phyloP scores from a whole-genome alignment of 2,113 vertebrate genomes.

The Thinocorus orbignyianus region DNA sequence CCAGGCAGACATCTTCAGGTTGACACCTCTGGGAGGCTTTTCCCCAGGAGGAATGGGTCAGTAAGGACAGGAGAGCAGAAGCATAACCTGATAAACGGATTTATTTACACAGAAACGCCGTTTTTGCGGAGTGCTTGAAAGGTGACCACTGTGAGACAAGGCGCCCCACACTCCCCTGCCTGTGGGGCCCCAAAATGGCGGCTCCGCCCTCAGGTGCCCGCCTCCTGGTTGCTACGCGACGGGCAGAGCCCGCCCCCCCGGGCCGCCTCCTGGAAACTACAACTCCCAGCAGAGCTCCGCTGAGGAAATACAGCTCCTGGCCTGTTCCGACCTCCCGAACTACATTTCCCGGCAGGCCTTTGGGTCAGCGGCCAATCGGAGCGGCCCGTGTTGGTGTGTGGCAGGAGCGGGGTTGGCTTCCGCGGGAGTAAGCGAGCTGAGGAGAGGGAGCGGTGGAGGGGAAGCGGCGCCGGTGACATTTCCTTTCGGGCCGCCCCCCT shows the following conservation, averaged over 20 bases:
- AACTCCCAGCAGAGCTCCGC: fast-evolving
- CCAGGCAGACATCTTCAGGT: not conserved
- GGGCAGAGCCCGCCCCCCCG: not conserved
- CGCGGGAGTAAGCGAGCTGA: constrained; percentile 33
- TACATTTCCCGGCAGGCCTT: not conserved
- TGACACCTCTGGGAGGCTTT: fast-evolving
- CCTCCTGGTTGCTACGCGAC: not conserved
- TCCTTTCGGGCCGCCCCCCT: constrained; percentile 59
- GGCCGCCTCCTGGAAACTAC: not conserved
- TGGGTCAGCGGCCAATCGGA: constrained; percentile 2
- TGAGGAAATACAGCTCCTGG: not conserved
- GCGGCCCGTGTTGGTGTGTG: fast-evolving
- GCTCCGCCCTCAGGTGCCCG: not conserved
- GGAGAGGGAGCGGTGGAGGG: constrained; percentile 52
- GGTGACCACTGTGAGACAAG: fast-evolving
- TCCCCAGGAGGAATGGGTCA: not conserved
- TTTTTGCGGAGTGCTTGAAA: fast-evolving
- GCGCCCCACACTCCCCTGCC: fast-evolving
- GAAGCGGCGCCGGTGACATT: constrained; percentile 68
- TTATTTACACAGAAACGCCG: fast-evolving
- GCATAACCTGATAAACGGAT: fast-evolving
- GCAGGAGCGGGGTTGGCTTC: constrained; percentile 18
- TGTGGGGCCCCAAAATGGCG: not conserved
- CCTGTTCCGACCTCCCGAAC: not conserved
- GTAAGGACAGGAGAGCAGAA: fast-evolving